These are phyloP conservation scores for Pao palembangensis DNA, from an alignment of 2,113 vertebrate species.

Conservation along the genomic window DNA sequence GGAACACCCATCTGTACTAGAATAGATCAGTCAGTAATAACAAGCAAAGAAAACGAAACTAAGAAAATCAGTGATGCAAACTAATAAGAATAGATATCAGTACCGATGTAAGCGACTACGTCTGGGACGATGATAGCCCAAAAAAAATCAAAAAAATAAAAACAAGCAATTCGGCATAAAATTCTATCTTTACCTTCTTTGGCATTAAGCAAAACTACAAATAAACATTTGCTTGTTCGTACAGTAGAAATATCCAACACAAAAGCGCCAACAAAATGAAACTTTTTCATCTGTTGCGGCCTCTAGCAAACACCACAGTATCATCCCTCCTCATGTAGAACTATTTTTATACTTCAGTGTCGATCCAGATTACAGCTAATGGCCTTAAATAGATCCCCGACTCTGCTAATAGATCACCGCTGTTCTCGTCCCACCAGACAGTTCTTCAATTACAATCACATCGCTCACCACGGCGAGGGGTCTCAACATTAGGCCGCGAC, in stretches of 20 bases:
- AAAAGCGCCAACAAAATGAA: background rate
- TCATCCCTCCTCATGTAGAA: conserved; percentile 15
- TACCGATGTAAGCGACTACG: too few relatives aligned
- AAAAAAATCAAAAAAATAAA: too few relatives aligned
- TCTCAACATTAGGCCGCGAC: conserved; percentile 12
- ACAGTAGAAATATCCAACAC: background rate
- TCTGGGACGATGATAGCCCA: too few relatives aligned
- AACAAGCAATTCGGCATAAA: too few relatives aligned
- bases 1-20: background rate
- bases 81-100: too few relatives aligned
- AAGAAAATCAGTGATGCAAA: too few relatives aligned
- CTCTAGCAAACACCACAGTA: conserved; percentile 7
- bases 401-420: conserved; percentile 21
- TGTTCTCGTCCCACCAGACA: conserved; percentile 1
- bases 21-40: too few relatives aligned
- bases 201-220: too few relatives aligned
- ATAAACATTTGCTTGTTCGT: too few relatives aligned
- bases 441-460: conserved; percentile 25
- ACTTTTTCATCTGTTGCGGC: background rate
- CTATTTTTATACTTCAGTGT: conserved; percentile 44
- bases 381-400: conserved; percentile 27
- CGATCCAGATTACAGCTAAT: conserved; percentile 30
- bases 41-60: too few relatives aligned
- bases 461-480: conserved; percentile 15
- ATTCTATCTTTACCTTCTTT: too few relatives aligned